Conservation (phyloP, 2,113 vertebrate genomes). For the Ptyas mucosa region DNA sequence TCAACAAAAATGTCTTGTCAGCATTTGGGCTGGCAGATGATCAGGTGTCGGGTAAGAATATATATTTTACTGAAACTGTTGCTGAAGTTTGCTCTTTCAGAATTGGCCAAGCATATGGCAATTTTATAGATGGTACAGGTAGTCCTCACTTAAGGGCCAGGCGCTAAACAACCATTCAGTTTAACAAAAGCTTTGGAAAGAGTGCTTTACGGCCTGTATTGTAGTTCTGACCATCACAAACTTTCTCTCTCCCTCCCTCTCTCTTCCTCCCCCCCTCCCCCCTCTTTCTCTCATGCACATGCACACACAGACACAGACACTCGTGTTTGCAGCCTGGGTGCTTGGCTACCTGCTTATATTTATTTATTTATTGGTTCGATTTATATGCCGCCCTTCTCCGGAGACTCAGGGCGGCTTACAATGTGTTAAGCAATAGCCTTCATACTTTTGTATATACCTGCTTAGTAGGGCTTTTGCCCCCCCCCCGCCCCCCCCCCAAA, state of each 20-base stretch:
- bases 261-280: no score
- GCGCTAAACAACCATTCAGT: background rate
- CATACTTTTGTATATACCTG: no score
- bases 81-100: background rate
- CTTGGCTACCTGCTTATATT: no score
- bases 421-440: no score
- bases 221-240: background rate
- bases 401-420: no score
- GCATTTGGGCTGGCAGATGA: conserved; percentile 93
- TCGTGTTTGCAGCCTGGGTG: background rate
- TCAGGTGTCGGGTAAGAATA: conserved; percentile 84
- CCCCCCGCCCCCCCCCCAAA: no score
- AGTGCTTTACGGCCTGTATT: background rate
- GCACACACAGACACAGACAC: no score
- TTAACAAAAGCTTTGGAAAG: background rate
- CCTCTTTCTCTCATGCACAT: no score
- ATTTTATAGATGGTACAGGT: background rate
- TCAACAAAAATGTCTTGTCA: conserved; percentile 98
- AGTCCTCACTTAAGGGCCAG: background rate
- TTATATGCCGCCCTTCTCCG: no score
- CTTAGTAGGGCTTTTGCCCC: no score
- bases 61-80: background rate
- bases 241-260: no score
- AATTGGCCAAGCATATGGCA: background rate
- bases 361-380: no score